Evolutionary conservation across 2,888 invertebrate genomes (phyloP), one percentile per base, ranked within the genome.

Genomic region (Phortica okadai): DNA sequence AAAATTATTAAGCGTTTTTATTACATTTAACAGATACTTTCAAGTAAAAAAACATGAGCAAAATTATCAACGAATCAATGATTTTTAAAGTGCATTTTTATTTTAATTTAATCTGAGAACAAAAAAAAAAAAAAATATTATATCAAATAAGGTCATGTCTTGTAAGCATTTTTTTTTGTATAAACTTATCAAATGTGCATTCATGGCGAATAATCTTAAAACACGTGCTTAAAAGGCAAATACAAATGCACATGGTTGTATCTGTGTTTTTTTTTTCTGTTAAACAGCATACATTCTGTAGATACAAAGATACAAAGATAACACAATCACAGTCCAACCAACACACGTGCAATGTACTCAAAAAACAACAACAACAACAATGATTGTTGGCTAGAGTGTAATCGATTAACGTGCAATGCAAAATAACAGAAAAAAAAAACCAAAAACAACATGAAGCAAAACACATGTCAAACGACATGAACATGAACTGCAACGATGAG

Each of bases 21-120:
- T 70, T 69, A 50, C 59, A 58, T 42, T 44, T 58, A 69, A 66
- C 33, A 74, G 41, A 54, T 41, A 74, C 62, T 73, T 42, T 59
- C 58, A 59, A 59, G 58, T 59, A 3, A 59, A 59, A 50, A 0
- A 50, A 50, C 10, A 50, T 33, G 14, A 3, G 50, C 14, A 5
- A 1, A 50, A 50, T 11, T 8, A 50, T 50, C 8, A 2, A 14
- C 50, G 8, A 8, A 50, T 50, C 8, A 50, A 50, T 50, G 14
- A 11, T 1, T 50, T 50, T 8, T 14, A 50, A 50, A 33, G 33
- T 5, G 33, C 4, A 33, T 33, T 5, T 33, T 33, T 33, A 1
- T 5, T 33, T 33, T 4, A 33, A 33, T 33, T 1, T 33, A 33
- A 33, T 33, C 33, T 33, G 2, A 4, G 33, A 4, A 5, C 33